Evolutionary conservation across 2,888 invertebrate genomes (phyloP).

Genomic region (Atherix ibis): DNA sequence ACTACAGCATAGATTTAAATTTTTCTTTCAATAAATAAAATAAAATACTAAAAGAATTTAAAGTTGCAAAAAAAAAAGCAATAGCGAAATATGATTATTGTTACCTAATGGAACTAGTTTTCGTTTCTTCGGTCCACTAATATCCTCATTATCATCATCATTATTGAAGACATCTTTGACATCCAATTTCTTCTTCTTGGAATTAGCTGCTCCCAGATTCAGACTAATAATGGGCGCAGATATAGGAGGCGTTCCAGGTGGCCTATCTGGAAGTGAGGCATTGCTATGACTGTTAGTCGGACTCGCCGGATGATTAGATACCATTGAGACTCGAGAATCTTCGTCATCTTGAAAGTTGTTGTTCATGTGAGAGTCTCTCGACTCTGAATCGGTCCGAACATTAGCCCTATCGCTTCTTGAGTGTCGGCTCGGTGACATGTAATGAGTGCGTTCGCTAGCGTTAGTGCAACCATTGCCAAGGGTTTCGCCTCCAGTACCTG

Average conservation of each 20-base stretch:
- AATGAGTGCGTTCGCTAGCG: constrained; percentile 3
- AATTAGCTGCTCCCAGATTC: constrained; percentile 29
- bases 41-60: too few relatives aligned
- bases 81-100: constrained; percentile 7
- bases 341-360: constrained; percentile 20
- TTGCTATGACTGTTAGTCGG: constrained; percentile 14
- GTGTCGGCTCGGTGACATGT: constrained; percentile 6
- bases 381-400: constrained; percentile 25
- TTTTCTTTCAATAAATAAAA: too few relatives aligned
- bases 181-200: constrained; percentile 57
- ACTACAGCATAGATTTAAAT: too few relatives aligned
- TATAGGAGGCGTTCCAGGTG: constrained; percentile 24
- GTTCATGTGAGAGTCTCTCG: constrained; percentile 19
- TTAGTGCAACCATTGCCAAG: constrained; percentile 2
- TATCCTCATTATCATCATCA: constrained; percentile 55
- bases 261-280: constrained; percentile 10
- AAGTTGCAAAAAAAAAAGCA: not conserved
- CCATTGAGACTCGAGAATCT: constrained; percentile 34
- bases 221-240: constrained; percentile 32
- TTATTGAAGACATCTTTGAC: constrained; percentile 76
- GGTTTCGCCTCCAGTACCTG: constrained; percentile 10
- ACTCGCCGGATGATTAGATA: constrained; percentile 14
- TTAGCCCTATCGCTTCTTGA: constrained; percentile 7
- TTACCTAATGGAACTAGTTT: constrained; percentile 63
- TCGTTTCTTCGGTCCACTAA: constrained; percentile 45